Conservation (phyloP, 2,113 vertebrate species). For the Etia nguti region DNA sequence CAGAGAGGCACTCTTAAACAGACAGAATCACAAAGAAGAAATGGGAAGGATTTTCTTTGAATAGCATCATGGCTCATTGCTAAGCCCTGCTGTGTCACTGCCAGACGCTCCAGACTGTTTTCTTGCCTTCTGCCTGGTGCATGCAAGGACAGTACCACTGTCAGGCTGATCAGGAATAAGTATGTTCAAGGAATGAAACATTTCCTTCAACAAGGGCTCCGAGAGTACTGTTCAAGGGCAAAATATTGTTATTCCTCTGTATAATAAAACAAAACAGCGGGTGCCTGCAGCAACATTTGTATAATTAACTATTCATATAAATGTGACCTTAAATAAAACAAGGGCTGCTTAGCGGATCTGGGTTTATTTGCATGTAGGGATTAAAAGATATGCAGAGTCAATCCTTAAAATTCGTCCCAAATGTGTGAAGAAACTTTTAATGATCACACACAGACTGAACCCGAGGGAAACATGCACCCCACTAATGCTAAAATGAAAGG, state of each 20-base stretch:
- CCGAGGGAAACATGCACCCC: not conserved
- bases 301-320: not conserved
- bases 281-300: not conserved
- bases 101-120: slow-evolving; percentile 30
- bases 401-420: not conserved
- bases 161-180: slow-evolving; percentile 23
- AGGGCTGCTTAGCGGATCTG: not conserved
- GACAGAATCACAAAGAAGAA: not conserved
- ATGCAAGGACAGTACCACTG: slow-evolving; percentile 16
- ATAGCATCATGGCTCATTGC: slow-evolving; percentile 21
- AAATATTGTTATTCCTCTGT: not conserved
- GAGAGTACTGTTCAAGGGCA: not conserved
- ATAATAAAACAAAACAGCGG: not conserved
- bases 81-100: slow-evolving; percentile 33
- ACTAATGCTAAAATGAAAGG: not conserved
- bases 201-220: not conserved
- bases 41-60: slow-evolving; percentile 21
- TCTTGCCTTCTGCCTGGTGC: slow-evolving; percentile 30
- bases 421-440: not conserved
- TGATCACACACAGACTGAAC: not conserved
- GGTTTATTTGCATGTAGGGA: not conserved
- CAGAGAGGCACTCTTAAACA: not conserved
- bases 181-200: not conserved
- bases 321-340: not conserved
- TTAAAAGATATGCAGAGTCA: not conserved